Evolutionary conservation across 2,797 vertebrate species (phyloP).

Genomic region (Phrynocephalus forsythii): DNA sequence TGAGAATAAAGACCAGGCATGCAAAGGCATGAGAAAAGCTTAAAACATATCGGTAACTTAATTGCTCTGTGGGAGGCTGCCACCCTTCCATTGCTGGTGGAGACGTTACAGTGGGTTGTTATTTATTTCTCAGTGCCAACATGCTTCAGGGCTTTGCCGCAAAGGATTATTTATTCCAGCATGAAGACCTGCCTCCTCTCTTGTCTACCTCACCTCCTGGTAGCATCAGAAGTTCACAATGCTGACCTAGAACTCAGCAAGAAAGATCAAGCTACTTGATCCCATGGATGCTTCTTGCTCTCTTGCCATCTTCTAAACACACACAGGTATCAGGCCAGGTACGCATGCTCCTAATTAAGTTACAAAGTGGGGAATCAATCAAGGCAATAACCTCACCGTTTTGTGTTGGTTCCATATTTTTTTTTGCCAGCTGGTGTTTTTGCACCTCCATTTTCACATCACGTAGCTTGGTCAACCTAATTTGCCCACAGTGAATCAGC

Average conservation of each 20-base stretch:
- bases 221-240: constrained; percentile 48
- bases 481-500: not conserved
- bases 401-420: not conserved
- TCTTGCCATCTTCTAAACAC: not conserved
- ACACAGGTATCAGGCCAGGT: not conserved
- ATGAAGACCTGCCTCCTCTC: not conserved
- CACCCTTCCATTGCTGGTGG: constrained; percentile 48
- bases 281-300: not conserved
- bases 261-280: not conserved
- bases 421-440: not conserved
- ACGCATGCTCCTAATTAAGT: not conserved
- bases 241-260: not conserved
- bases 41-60: constrained; percentile 53
- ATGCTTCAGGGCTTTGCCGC: constrained; percentile 41
- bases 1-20: constrained; percentile 33
- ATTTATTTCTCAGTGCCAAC: constrained; percentile 39
- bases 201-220: not conserved
- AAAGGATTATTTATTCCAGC: constrained; percentile 54
- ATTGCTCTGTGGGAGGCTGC: constrained; percentile 40
- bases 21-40: constrained; percentile 50
- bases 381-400: not conserved
- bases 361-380: not conserved
- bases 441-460: not conserved
- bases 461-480: no score
- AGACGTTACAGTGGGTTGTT: constrained; percentile 37